Percentiles rank a stretch among this genome's conserved stretches.
Evolutionary conservation across 2,113 vertebrate genomes (phyloP).

Genomic region (zebrafish (Danio rerio)): DNA sequence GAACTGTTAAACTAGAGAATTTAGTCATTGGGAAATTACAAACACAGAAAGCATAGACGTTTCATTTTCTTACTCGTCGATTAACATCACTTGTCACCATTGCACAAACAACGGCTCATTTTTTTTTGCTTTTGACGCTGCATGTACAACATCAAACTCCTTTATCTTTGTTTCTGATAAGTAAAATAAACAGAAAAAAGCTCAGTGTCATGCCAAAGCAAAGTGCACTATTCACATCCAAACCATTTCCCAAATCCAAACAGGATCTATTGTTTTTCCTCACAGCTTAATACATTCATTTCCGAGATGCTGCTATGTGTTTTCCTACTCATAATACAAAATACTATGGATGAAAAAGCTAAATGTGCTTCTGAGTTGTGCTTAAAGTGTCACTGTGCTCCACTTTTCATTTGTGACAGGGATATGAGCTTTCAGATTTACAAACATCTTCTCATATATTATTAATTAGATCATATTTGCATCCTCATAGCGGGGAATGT

Average conservation of each 20-base stretch:
- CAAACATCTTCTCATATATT: not conserved
- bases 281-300: not conserved
- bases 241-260: slow-evolving; percentile 10
- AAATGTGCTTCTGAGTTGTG: slow-evolving; percentile 74
- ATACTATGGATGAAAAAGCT: not conserved
- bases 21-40: slow-evolving; percentile 65
- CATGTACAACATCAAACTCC: not conserved
- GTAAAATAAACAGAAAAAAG: slow-evolving; percentile 42
- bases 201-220: slow-evolving; percentile 66
- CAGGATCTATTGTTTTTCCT: not conserved
- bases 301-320: slow-evolving; percentile 23
- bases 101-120: slow-evolving; percentile 58
- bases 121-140: too few relatives aligned
- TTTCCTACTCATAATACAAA: slow-evolving; percentile 15
- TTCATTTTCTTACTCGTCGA: slow-evolving; percentile 50
- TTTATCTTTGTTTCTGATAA: slow-evolving; percentile 4
- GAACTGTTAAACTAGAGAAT: slow-evolving; percentile 71
- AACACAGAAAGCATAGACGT: slow-evolving; percentile 67
- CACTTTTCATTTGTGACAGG: not conserved
- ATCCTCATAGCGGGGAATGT: too few relatives aligned
- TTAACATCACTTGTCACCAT: slow-evolving; percentile 46
- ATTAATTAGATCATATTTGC: not conserved
- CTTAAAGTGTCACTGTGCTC: slow-evolving; percentile 57
- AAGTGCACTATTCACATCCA: slow-evolving; percentile 50
- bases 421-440: not conserved